Evolutionary conservation across 2,888 invertebrate species (phyloP), one percentile per base, ranked within the genome.

Genomic region (Drosophila anomelani): DNA sequence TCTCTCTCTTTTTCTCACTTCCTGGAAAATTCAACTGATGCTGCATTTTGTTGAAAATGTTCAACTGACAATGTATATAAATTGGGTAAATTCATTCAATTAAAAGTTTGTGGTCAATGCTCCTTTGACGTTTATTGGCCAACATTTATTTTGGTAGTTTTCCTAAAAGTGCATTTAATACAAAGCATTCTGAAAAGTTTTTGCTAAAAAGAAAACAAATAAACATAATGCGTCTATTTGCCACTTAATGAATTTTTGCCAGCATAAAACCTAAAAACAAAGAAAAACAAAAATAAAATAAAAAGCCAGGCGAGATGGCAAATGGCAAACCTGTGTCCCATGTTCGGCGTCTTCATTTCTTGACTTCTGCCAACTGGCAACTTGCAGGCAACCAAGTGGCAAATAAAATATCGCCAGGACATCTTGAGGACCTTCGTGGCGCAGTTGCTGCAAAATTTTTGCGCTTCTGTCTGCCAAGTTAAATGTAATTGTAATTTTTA

Each of bases 401-500:
- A 77, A 74, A 84, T 78, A 87, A 82, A 85, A 74, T 81, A 80
- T 81, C 69, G 60, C 71, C 56, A 46, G 54, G 60, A 66, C 66
- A 62, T 64, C 61, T 64, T 59, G 32, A 41, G 49, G 49, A 60
- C 32, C 56, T 51, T 26, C 36, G 44, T 13, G 41, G 75, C 80
- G 85, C 70, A 84, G 62, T 71, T 71, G 66, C 58, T 49, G 7
- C 68, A 69, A 66, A 81, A 76, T 77, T 58, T 75, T 75, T 61
- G 26, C 73, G 68, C 59, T 39, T 26, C 60, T 73, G 60, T 61
- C 54, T 82, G 85, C 85, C 85, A 85, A 85, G 77, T 79, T 70
- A 82, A 86, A 84, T 85, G 85, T 85, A 85, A 86, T 86, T 85
- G 86, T 85, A 86, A 85, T 85, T 85, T 85, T 84, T 88, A 88